A percentile compares a stretch with the other conserved stretches of the same genome.
Conservation (phyloP, 2,888 invertebrate species). For the Aphodius sticticus region DNA sequence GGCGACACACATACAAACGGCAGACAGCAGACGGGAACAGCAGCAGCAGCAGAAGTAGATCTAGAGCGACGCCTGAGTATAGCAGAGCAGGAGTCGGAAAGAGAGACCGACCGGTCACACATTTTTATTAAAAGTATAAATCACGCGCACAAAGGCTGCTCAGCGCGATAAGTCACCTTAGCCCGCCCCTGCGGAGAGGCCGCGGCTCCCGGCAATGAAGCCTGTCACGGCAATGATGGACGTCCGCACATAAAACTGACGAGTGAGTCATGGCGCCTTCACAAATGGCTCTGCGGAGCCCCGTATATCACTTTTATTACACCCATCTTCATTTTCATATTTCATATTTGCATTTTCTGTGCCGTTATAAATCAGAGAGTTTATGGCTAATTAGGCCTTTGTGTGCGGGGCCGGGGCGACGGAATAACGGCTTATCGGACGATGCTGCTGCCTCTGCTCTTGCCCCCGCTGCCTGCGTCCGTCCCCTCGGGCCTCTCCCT, state of each 20-base stretch:
- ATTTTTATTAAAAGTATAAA: constrained; percentile 73
- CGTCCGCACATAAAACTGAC: constrained; percentile 78
- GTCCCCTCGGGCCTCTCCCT: constrained; percentile 5
- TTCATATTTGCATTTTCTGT: constrained; percentile 68
- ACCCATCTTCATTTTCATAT: constrained; percentile 69
- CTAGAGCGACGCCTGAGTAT: constrained; percentile 5
- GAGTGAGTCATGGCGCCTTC: constrained; percentile 73
- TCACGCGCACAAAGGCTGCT: constrained; percentile 69
- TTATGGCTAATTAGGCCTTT: constrained; percentile 71
- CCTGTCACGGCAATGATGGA: constrained; percentile 75
- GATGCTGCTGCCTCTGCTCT: constrained; percentile 43
- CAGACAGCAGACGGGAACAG: neutral
- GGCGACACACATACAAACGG: constrained; percentile 27
- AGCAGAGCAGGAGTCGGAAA: constrained; percentile 19
- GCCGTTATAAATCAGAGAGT: constrained; percentile 71
- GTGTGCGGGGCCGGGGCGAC: constrained; percentile 52
- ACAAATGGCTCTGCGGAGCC: constrained; percentile 80
- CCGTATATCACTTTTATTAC: constrained; percentile 83
- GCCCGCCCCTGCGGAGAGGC: constrained; percentile 57
- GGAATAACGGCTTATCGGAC: constrained; percentile 63
- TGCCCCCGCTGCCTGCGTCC: constrained; percentile 24
- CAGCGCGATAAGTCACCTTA: constrained; percentile 61
- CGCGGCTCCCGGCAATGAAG: constrained; percentile 64
- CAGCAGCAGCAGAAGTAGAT: neutral
- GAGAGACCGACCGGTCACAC: constrained; percentile 56